These are phyloP conservation scores for Drosophila auraria DNA, from an alignment of 1,140 invertebrate species.

Conservation along the genomic window DNA sequence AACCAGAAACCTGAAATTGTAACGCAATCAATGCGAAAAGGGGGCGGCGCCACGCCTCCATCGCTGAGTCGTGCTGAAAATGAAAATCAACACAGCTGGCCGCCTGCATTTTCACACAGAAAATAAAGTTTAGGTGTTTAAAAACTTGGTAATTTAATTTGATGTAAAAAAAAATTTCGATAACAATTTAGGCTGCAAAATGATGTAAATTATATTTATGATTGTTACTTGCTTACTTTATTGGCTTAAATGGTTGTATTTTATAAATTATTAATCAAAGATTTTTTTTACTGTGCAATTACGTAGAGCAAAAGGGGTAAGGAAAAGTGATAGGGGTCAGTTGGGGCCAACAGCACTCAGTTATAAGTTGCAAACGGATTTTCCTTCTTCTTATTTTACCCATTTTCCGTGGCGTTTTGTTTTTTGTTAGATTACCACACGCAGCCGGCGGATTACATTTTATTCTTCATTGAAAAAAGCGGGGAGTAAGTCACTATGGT, in stretches of 20 bases:
- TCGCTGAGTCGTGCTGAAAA: constrained; percentile 72
- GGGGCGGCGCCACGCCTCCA: constrained; percentile 52
- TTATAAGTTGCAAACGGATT: constrained; percentile 38
- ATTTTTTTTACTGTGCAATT: not conserved
- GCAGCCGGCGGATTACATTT: constrained; percentile 71
- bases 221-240: not conserved
- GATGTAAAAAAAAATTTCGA: no score
- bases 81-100: constrained; percentile 79
- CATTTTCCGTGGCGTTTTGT: constrained; percentile 22
- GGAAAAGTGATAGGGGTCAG: constrained; percentile 17
- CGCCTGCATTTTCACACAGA: constrained; percentile 14
- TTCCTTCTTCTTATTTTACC: constrained; percentile 23
- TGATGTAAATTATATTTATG: not conserved
- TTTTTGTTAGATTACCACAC: constrained; percentile 52
- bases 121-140: not conserved
- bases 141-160: not conserved
- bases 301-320: not conserved
- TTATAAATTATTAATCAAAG: not conserved
- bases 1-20: constrained; percentile 81
- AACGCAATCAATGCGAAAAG: constrained; percentile 83
- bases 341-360: constrained; percentile 34
- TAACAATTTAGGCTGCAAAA: not conserved
- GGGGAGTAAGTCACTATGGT: not conserved
- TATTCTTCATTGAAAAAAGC: constrained; percentile 42
- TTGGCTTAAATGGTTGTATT: not conserved